Conservation (phyloP, 2,113 vertebrate genomes). For the Pelodiscus sinensis region DNA sequence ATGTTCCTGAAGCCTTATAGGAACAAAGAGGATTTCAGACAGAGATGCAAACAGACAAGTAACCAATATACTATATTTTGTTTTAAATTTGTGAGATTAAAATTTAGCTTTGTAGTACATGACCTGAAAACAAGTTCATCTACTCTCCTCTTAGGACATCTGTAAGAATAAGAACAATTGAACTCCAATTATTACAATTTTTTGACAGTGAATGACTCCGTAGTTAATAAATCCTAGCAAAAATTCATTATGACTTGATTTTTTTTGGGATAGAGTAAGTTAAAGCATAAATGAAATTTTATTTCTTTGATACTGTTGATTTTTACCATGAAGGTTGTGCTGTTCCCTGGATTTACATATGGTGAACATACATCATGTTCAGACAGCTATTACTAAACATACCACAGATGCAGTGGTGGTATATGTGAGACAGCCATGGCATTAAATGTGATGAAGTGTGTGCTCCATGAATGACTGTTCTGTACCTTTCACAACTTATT, state of each 20-base stretch:
- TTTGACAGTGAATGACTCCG: not conserved
- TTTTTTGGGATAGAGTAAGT: not conserved
- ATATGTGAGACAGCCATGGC: not conserved
- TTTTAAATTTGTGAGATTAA: not conserved
- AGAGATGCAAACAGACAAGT: not conserved
- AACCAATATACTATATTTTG: not conserved
- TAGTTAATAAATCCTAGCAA: not conserved
- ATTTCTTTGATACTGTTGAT: not conserved
- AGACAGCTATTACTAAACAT: not conserved
- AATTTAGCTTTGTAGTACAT: not conserved
- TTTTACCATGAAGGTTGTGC: not conserved
- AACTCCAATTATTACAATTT: not conserved
- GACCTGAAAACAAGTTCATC: not conserved
- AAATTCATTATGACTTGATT: not conserved
- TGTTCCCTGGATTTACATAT: not conserved
- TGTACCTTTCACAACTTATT: not conserved
- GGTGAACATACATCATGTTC: not conserved
- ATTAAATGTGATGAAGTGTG: not conserved
- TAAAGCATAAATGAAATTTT: slow-evolving; percentile 5
- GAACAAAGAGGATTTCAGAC: not conserved
- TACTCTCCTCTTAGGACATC: not conserved
- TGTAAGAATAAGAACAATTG: not conserved
- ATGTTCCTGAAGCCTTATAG: not conserved
- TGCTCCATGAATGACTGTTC: not conserved
- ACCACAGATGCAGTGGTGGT: not conserved